phyloP scores from a whole-genome alignment of 1,140 invertebrate species.

The honey bee (Apis mellifera) region Amel_HAv3.1 CM009935.2:5649501-5650000 shows the following conservation, averaged over 20 bases:
- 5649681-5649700: slow-evolving; percentile 1
- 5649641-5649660: no score
- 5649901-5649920: not conserved
- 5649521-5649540: not conserved
- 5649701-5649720: slow-evolving; percentile 14
- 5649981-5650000: slow-evolving; percentile 28
- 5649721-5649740: slow-evolving; percentile 5
- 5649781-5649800: slow-evolving; percentile 56
- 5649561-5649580: no score
- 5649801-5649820: slow-evolving; percentile 31
- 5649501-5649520: no score
- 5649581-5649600: no score
- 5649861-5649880: not conserved
- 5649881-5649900: not conserved
- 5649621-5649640: no score
- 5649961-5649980: slow-evolving; percentile 10
- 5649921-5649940: no score
- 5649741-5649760: slow-evolving; percentile 16
- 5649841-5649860: not conserved
- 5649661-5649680: no score
- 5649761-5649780: slow-evolving; percentile 61
- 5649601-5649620: no score
- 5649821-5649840: not conserved
- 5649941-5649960: no score
- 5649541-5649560: not conserved